phyloP scores from a whole-genome alignment of 2,113 vertebrate species.

The Orthochromis malagaraziensis region DNA sequence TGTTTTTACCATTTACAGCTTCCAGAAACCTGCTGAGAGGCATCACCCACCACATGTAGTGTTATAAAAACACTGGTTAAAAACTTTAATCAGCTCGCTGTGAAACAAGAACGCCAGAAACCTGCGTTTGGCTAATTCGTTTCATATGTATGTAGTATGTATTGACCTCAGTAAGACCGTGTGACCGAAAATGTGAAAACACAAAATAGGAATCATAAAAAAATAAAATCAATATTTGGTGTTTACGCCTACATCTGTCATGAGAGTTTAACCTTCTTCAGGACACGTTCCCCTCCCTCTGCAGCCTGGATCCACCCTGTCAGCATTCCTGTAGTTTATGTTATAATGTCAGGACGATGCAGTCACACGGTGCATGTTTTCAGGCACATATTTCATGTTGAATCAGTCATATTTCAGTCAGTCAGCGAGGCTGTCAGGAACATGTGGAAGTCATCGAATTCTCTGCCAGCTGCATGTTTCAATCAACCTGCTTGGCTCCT shows the following conservation, averaged over 20 bases:
- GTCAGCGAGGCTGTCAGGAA: background rate
- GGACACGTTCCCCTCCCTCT: background rate
- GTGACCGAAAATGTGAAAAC: background rate
- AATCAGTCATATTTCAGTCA: slow-evolving; percentile 1
- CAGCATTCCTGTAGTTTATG: background rate
- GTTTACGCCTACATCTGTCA: background rate
- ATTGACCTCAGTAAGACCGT: background rate
- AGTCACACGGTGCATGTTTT: background rate
- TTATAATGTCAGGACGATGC: background rate
- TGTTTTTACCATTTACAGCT: background rate
- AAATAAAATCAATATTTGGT: background rate
- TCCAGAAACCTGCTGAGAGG: background rate
- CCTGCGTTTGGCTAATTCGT: background rate
- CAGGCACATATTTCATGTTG: background rate
- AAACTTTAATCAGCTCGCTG: background rate
- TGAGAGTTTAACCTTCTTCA: background rate
- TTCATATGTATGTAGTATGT: background rate
- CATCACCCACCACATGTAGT: background rate
- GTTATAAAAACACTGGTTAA: background rate
- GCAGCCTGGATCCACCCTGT: background rate
- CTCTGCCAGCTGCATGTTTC: slow-evolving; percentile 1
- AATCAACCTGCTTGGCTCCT: background rate
- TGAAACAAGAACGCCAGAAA: background rate
- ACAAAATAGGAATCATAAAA: background rate
- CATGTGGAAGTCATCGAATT: slow-evolving; percentile 21